Evolutionary conservation across 2,888 invertebrate genomes (phyloP).

Genomic region (Drosophila subsilvestris): DNA sequence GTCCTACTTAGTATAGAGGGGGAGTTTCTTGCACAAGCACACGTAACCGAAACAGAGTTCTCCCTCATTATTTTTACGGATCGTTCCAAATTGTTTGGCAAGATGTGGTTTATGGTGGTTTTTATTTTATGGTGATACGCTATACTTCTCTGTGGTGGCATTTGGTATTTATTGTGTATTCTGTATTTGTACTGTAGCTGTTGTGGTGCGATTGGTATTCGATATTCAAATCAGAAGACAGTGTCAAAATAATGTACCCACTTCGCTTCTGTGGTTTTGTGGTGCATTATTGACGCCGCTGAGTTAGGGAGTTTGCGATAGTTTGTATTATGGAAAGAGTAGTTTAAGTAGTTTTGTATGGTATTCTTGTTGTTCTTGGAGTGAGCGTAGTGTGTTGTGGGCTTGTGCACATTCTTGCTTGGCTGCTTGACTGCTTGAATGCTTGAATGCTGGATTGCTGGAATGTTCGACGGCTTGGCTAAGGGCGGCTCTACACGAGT

Average conservation of each 20-base stretch:
- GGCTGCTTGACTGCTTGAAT: constrained; percentile 29
- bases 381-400: constrained; percentile 32
- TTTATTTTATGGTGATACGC: constrained; percentile 62
- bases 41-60: constrained; percentile 47
- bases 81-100: constrained; percentile 50
- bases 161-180: constrained; percentile 57
- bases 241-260: constrained; percentile 85
- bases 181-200: constrained; percentile 63
- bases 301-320: constrained; percentile 70
- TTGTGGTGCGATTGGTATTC: constrained; percentile 60
- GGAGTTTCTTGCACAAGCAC: constrained; percentile 28
- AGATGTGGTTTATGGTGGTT: constrained; percentile 38
- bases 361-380: constrained; percentile 36
- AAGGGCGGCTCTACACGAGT: not conserved
- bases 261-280: constrained; percentile 51
- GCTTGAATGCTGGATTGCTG: not conserved
- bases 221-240: constrained; percentile 85
- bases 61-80: constrained; percentile 9
- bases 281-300: constrained; percentile 81
- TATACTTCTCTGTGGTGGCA: constrained; percentile 74
- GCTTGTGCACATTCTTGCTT: constrained; percentile 44
- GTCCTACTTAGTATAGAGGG: constrained; percentile 50
- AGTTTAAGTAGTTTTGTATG: constrained; percentile 53
- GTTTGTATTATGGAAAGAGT: constrained; percentile 78
- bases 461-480: constrained; percentile 6